Base-by-base conservation (phyloP, 2,113 vertebrate genomes). In the Gobio gobio region DNA sequence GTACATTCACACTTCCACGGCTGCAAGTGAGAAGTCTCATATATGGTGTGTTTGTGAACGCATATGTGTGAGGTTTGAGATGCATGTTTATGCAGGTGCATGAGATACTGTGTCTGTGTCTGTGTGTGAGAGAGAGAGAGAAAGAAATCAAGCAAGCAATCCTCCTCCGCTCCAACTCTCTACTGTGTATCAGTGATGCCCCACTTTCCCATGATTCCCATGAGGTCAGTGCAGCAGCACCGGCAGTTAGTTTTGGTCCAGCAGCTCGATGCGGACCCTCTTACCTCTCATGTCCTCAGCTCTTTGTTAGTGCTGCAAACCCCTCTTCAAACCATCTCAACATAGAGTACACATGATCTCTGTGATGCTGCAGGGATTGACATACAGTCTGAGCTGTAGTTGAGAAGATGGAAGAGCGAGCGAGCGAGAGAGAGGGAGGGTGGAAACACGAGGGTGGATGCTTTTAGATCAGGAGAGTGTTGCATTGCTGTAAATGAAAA, bases 131-230 rank as follows among this genome's bases (percentile, higher is more conserved):
- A 29, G 29, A 29, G 29, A 29, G 33, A 49, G 18, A 49, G 72
- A 49, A 8, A 47, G 22, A 73, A 14, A 14, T 10, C 33, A 22
- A 51, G n/a, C 13, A 29, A 75, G 47, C 24, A 76, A 76, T 86
- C 58, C 7, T 59, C 56, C 59, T 75, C 54, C 22, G 7, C 81
- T 40, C 75, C 29, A 47, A 9, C 58, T 49, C 12, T 81, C 61
- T 26, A 33, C 24, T 66, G 33, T 56, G 47, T 33, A 66, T 88
- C 45, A 54, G 72, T 82, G 66, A 75, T 89, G 86, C 70, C 87
- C 87, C 82, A 86, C 76, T 86, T 88, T 74, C 56, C 22, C 80
- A 78, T 51, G 61, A 24, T 74, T 87, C 81, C 84, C 79, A 56
- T 45, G 66, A 87, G 49, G n/a, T 51, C 70, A 82, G 49, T 56